Percentiles rank a stretch among this genome's conserved stretches.
Evolutionary conservation across 92 coral and sea anemone species (phyloP).

Genomic region (Porites lobata): DNA sequence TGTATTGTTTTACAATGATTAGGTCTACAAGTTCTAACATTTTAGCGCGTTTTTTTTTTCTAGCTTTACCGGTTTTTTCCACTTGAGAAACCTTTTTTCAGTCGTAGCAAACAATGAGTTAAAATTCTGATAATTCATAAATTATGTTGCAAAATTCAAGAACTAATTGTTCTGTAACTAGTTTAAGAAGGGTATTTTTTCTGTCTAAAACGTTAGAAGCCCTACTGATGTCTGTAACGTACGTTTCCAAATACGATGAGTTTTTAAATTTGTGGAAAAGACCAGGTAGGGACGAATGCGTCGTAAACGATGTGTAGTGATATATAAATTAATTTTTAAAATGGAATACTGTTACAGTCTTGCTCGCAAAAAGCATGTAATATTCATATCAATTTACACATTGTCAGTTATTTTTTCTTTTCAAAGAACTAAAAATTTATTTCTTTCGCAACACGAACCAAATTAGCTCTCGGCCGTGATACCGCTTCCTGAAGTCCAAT

Average conservation of each 20-base stretch:
- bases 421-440: constrained; percentile 8
- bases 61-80: too few species aligned
- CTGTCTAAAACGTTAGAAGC: background rate
- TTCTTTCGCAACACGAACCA: constrained; percentile 15
- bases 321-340: constrained; percentile 51
- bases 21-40: background rate
- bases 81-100: background rate
- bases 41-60: background rate
- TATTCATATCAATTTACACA: constrained; percentile 58
- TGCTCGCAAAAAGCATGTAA: constrained; percentile 56
- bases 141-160: background rate
- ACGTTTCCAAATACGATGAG: background rate
- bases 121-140: constrained; percentile 27
- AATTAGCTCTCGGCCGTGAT: background rate
- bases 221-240: background rate
- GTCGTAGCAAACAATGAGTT: constrained; percentile 14
- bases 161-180: background rate
- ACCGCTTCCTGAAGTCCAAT: background rate
- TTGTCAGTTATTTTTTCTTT: constrained; percentile 9
- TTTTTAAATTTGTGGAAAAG: background rate
- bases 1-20: background rate
- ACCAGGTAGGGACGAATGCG: background rate
- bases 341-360: constrained; percentile 61
- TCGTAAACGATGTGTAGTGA: constrained; percentile 4
- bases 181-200: background rate